These are phyloP conservation scores for Tolypeutes matacus DNA, from an alignment of 2,797 vertebrate species.

Conservation along the genomic window DNA sequence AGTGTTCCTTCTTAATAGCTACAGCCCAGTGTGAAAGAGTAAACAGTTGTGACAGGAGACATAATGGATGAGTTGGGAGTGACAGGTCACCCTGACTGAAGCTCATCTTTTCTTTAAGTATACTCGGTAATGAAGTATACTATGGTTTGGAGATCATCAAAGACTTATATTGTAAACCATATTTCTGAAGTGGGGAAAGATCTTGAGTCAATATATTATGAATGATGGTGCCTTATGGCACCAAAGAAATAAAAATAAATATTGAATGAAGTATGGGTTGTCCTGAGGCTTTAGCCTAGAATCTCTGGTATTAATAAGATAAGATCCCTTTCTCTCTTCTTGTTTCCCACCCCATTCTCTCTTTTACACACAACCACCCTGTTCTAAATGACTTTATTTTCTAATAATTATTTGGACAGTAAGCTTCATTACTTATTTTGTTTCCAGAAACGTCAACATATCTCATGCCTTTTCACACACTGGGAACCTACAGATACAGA, in stretches of 20 bases:
- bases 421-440: not conserved
- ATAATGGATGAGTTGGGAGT: constrained; percentile 88
- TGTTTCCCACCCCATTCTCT: not conserved
- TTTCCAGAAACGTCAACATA: not conserved
- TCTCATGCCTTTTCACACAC: not conserved
- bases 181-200: constrained; percentile 55
- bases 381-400: not conserved
- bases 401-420: not conserved
- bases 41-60: constrained; percentile 90
- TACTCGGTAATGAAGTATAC: constrained; percentile 80
- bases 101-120: constrained; percentile 84
- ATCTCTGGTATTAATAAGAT: not conserved
- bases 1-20: constrained; percentile 86
- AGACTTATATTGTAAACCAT: constrained; percentile 62
- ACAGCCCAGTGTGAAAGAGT: constrained; percentile 89
- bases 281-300: not conserved
- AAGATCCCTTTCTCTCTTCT: not conserved
- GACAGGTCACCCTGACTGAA: constrained; percentile 87
- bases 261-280: constrained; percentile 25
- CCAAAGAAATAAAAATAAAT: constrained; percentile 68
- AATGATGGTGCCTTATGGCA: constrained; percentile 41
- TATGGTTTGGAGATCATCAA: constrained; percentile 68
- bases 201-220: constrained; percentile 65
- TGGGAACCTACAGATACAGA: not conserved
- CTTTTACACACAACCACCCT: not conserved